Evolutionary conservation across 2,113 vertebrate genomes (phyloP), one percentile per base, ranked within the genome.

Genomic region (Empidonax traillii): DNA sequence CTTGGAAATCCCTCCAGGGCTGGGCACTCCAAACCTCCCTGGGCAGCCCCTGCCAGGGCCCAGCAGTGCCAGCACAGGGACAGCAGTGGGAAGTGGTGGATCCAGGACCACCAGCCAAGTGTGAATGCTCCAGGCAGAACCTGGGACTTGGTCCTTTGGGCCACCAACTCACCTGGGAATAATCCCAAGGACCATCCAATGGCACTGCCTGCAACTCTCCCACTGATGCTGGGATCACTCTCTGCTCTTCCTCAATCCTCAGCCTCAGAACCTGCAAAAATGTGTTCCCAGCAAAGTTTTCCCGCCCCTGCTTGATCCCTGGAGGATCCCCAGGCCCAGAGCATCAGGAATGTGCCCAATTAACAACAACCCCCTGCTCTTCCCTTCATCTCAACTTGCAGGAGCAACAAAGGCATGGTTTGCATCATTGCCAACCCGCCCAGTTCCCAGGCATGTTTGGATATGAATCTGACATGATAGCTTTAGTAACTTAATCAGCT

Each of bases 401-500:
- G 0, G 1, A 68, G 58, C 75, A 85, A 39, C 55, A 56, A 83
- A 82, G 19, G 46, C 47, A 67, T 79, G 73, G 56, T 85, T 93
- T 95, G 51, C 69, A 30, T 94, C 80, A 44, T 67, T 90, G 66
- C 65, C 58, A 94, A 80, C 87, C 76, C 82, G 65, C 47, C 75
- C 47, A 66, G 62, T 86, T 73, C 46, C 30, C 89, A 95, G 73
- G 62, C 92, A 80, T 68, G 72, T 96, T 93, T 97, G 94, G 67
- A 67, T 95, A 90, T 87, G 95, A 96, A 96, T 92, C 76, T 91
- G 93, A 88, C 88, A 87, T 53, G 87, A 91, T 80, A 72, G 78
- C 80, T 96, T 95, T 63, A 85, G 87, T 79, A 80, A 77, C 79
- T 94, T 95, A 97, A 97, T 97, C 92, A 96, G 83, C 79, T 91